Evolutionary conservation across 2,888 invertebrate species (phyloP).

Genomic region (Leucania comma): DNA sequence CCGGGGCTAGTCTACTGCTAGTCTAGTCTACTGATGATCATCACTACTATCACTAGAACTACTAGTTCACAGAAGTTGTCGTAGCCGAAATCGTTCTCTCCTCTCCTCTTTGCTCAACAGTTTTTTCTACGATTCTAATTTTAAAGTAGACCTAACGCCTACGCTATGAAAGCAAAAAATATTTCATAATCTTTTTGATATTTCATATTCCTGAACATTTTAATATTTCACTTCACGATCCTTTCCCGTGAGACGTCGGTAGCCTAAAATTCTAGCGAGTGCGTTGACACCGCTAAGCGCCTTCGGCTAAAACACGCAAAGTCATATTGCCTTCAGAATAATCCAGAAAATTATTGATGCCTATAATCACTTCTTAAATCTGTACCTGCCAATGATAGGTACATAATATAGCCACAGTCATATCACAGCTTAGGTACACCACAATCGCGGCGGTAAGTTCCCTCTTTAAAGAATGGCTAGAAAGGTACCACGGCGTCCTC

Average conservation of each 20-base stretch:
- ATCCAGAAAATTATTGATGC: not conserved
- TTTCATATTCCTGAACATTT: slow-evolving; percentile 38
- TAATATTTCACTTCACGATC: slow-evolving; percentile 30
- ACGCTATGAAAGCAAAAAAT: not conserved
- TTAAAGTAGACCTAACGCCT: slow-evolving; percentile 12
- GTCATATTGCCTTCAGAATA: not conserved
- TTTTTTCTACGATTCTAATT: slow-evolving; percentile 10
- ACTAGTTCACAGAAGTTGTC: not conserved
- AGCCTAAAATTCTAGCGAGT: slow-evolving; percentile 18
- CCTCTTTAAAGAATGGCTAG: no score
- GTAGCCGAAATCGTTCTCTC: not conserved
- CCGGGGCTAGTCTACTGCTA: not conserved
- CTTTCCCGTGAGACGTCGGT: slow-evolving; percentile 31
- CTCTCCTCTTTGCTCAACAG: not conserved
- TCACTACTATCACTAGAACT: not conserved
- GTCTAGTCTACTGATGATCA: not conserved
- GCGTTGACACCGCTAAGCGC: slow-evolving; percentile 33
- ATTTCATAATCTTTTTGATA: slow-evolving; percentile 27
- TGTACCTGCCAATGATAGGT: not conserved
- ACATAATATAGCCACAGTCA: not conserved
- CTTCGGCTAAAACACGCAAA: slow-evolving; percentile 7
- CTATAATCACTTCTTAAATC: not conserved
- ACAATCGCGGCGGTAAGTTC: no score
- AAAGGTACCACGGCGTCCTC: no score
- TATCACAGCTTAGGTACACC: no score